phyloP scores from a whole-genome alignment of 1,140 invertebrate genomes.

The Papilio dardanus region DNA sequence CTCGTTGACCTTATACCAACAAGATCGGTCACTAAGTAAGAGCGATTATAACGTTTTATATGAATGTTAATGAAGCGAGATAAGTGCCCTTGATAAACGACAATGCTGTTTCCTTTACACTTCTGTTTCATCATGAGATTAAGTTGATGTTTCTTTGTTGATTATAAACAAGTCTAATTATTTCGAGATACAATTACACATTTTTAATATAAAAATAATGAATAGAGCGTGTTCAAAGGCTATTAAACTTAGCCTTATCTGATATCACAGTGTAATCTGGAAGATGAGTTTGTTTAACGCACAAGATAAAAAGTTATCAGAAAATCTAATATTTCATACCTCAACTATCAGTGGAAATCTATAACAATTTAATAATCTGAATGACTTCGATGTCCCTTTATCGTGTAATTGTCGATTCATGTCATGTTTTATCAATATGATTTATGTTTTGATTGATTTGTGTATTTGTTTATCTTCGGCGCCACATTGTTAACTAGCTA shows the following conservation, averaged over 20 bases:
- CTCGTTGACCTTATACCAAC: neutral
- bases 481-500: constrained; percentile 54
- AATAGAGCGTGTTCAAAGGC: constrained; percentile 51
- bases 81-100: neutral
- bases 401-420: constrained; percentile 58
- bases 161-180: constrained; percentile 9
- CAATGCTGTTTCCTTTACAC: neutral
- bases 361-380: constrained; percentile 51
- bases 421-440: constrained; percentile 60
- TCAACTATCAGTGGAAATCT: constrained; percentile 53
- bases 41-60: neutral
- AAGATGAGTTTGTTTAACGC: constrained; percentile 59
- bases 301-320: constrained; percentile 71
- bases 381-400: constrained; percentile 59
- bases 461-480: constrained; percentile 55
- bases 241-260: constrained; percentile 73
- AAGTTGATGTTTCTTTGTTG: neutral
- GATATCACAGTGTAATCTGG: constrained; percentile 66
- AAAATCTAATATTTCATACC: constrained; percentile 65
- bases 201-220: constrained; percentile 36
- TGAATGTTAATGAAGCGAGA: neutral
- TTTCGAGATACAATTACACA: constrained; percentile 19
- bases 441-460: constrained; percentile 61
- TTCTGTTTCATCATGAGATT: neutral
- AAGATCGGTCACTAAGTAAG: neutral